A percentile compares a stretch with the other conserved stretches of the same genome.
Conservation (phyloP, 35 echinoderm and acorn worm species). For the Strongylocentrotus purpuratus region DNA sequence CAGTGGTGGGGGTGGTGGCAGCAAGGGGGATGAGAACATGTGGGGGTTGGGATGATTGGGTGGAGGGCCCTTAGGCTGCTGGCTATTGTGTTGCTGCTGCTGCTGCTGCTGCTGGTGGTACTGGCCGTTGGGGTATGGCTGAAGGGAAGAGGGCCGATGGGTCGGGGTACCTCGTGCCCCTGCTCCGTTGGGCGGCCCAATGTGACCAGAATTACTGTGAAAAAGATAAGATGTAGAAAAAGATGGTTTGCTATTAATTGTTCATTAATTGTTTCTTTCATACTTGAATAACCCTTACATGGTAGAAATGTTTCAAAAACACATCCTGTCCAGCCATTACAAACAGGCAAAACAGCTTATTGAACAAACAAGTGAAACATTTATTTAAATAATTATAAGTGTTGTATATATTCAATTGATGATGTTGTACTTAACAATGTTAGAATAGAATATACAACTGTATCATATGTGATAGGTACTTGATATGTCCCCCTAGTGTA, state of each 20-base stretch:
- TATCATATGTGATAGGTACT: no score
- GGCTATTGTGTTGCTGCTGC: not conserved
- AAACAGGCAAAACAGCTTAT: no score
- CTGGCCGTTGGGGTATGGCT: constrained; percentile 8
- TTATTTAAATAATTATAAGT: no score
- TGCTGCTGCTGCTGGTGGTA: not conserved
- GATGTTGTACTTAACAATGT: no score
- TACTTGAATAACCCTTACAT: not conserved
- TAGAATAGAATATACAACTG: no score
- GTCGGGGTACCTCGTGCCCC: constrained; percentile 36
- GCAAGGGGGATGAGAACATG: constrained; percentile 64
- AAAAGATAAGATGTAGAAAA: not conserved
- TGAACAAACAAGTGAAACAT: no score
- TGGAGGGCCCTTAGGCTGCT: constrained; percentile 21
- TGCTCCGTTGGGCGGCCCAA: constrained; percentile 30
- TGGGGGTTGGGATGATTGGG: constrained; percentile 35
- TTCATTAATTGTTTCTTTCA: no score
- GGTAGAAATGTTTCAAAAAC: no score
- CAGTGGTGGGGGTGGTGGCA: constrained; percentile 72
- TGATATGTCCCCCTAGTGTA: no score
- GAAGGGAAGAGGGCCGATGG: constrained; percentile 5
- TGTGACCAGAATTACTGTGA: constrained; percentile 42
- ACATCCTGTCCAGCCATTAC: no score
- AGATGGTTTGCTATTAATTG: not conserved
- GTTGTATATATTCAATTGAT: no score